Conservation (phyloP, 2,797 vertebrate species). For the Enteromius mattozi region DNA sequence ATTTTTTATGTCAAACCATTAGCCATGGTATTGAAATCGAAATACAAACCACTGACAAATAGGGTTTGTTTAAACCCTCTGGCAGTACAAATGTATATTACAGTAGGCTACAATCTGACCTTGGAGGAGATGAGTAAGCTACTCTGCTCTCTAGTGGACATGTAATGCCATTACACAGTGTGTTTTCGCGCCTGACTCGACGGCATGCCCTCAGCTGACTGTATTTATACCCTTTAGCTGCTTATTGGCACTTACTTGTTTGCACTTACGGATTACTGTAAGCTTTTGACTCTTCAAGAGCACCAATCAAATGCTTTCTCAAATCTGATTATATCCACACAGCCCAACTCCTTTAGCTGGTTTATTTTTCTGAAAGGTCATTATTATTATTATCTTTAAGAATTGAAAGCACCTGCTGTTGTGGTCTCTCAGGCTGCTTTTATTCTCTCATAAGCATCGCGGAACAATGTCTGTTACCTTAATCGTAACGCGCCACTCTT, state of each 20-base stretch:
- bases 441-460: constrained; percentile 24
- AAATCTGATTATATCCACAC: constrained; percentile 33
- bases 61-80: background rate
- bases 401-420: background rate
- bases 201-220: constrained; percentile 37
- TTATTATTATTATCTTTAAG: background rate
- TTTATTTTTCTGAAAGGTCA: constrained; percentile 14
- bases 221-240: constrained; percentile 45
- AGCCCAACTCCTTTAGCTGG: background rate
- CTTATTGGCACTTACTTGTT: constrained; percentile 52
- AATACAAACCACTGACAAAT: background rate
- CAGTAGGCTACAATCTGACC: background rate
- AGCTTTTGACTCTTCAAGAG: constrained; percentile 37
- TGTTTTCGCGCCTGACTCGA: background rate
- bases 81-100: background rate
- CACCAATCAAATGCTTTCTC: constrained; percentile 35
- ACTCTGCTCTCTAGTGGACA: constrained; percentile 57
- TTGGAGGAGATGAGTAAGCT: background rate
- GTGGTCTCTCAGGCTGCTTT: constrained; percentile 15
- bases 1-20: background rate
- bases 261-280: constrained; percentile 50
- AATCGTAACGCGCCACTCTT: background rate
- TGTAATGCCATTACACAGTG: background rate
- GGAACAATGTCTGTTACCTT: background rate
- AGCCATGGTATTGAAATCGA: background rate